Evolutionary conservation across 2,113 vertebrate genomes (phyloP), one percentile per base, ranked within the genome.

Genomic region (Micronycteris hirsuta): DNA sequence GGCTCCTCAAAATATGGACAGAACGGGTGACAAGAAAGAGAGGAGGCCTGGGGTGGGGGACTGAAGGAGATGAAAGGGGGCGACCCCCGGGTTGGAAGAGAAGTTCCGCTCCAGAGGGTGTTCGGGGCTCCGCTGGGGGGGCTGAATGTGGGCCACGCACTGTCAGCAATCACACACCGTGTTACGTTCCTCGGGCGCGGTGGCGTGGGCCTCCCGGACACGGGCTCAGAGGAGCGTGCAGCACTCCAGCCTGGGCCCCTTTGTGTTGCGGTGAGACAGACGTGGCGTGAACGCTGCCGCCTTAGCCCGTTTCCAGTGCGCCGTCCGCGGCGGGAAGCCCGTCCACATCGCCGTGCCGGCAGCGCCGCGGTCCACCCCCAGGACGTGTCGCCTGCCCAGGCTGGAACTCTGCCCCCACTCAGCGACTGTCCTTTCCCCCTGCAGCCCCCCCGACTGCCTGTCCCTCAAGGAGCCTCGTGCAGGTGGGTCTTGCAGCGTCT

Each of bases 261-360:
- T 14, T 14, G 5, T 43, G 31, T n/a, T 54, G 24, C 36, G 11
- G 31, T 11, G 38, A 73, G 67, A 52, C 63, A 24, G 1, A 9
- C 5, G 5, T 11, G 12, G 26, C 22, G n/a, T n/a, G n/a, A n/a
- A 36, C 12, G 2, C 5, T 3, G 12, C 26, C 49, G 0, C 28
- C 49, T 7, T 22, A 28, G 12, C n/a, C 49, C 0, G 0, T 24
- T 17, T 13, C 3, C 19, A 9, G 19, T 3, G 16, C 5, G 5
- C 14, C 2, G 7, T 58, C 6, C 0, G 9, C 11, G 36, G 28
- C 78, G 15, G 4, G 5, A n/a, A 56, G 61, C 13, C 1, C 8
- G 1, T 11, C 10, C 52, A 2, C 43, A 0, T 0, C 0, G 28
- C 4, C 26, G 6, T 0, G 15, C 3, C 7, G 1, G n/a, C 31